Conservation (phyloP, 2,888 invertebrate genomes). For the Athrips mouffetella region DNA sequence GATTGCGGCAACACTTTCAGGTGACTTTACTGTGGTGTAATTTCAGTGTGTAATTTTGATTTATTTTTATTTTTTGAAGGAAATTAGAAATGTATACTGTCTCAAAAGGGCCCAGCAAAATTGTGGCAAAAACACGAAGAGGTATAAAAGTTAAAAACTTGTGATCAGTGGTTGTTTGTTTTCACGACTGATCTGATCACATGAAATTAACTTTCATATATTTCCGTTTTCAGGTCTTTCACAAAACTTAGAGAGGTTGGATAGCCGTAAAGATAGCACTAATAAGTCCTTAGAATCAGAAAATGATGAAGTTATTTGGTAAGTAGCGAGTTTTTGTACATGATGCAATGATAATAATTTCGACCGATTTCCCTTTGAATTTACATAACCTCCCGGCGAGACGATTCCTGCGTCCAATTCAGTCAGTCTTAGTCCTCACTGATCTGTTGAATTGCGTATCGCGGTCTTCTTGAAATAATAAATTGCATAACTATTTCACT, state of each 20-base stretch:
- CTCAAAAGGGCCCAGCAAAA: slow-evolving; percentile 91
- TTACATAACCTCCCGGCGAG: slow-evolving; percentile 68
- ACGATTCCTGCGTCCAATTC: slow-evolving; percentile 19
- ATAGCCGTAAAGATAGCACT: slow-evolving; percentile 84
- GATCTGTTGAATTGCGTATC: not conserved
- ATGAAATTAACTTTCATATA: too few species aligned
- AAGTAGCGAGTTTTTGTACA: slow-evolving; percentile 40
- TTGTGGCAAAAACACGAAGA: slow-evolving; percentile 91
- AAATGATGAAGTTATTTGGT: slow-evolving; percentile 83
- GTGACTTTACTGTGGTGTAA: slow-evolving; percentile 29
- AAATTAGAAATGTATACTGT: slow-evolving; percentile 88
- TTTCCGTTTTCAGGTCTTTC: slow-evolving; percentile 81
- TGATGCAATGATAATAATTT: slow-evolving; percentile 37
- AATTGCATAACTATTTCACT: slow-evolving; percentile 8
- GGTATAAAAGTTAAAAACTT: slow-evolving; percentile 72
- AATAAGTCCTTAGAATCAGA: slow-evolving; percentile 83
- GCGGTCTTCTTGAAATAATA: not conserved
- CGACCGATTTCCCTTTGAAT: slow-evolving; percentile 61
- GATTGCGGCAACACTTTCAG: slow-evolving; percentile 11
- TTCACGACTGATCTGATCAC: too few species aligned
- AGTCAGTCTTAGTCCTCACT: not conserved
- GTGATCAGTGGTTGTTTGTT: not conserved
- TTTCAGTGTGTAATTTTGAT: slow-evolving; percentile 57
- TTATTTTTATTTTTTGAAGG: slow-evolving; percentile 62
- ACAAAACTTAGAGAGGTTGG: slow-evolving; percentile 89